These are phyloP conservation scores for Sinocyclocheilus rhinocerous DNA, from an alignment of 2,113 vertebrate genomes.

Conservation along the genomic window DNA sequence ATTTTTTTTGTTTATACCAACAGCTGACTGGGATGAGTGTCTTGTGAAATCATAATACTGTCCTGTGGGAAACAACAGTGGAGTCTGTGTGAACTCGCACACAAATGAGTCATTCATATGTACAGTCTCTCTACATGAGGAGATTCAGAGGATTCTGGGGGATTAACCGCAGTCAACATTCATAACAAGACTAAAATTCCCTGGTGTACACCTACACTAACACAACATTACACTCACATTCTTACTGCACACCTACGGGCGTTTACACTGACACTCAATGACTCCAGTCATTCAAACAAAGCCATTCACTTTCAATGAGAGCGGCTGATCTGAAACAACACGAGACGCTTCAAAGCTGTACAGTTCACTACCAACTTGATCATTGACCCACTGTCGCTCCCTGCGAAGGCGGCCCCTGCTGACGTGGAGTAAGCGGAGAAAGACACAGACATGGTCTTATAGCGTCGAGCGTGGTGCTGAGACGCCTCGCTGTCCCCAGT, in stretches of 20 bases:
- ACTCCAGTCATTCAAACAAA: not conserved
- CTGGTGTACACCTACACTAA: not conserved
- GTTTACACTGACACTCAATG: not conserved
- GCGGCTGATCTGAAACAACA: no score
- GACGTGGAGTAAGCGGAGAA: slow-evolving; percentile 81
- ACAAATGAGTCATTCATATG: slow-evolving; percentile 15
- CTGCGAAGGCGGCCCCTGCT: slow-evolving; percentile 79
- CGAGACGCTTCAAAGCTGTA: no score
- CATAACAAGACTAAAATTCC: slow-evolving; percentile 5
- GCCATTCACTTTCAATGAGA: not conserved
- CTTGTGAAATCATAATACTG: not conserved
- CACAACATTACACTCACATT: slow-evolving; percentile 3
- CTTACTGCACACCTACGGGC: not conserved
- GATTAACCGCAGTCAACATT: slow-evolving; percentile 12
- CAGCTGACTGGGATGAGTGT: not conserved
- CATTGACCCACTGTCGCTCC: slow-evolving; percentile 88
- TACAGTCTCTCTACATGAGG: not conserved
- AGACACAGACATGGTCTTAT: slow-evolving; percentile 89
- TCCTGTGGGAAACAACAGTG: not conserved
- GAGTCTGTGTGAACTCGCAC: slow-evolving; percentile 10
- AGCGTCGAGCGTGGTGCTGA: slow-evolving; percentile 82
- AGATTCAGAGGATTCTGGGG: slow-evolving; percentile 27
- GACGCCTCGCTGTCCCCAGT: slow-evolving; percentile 59
- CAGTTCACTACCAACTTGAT: no score
- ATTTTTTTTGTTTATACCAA: not conserved